These are phyloP conservation scores for Alces alces DNA, from an alignment of 2,113 vertebrate species.

Conservation along the genomic window DNA sequence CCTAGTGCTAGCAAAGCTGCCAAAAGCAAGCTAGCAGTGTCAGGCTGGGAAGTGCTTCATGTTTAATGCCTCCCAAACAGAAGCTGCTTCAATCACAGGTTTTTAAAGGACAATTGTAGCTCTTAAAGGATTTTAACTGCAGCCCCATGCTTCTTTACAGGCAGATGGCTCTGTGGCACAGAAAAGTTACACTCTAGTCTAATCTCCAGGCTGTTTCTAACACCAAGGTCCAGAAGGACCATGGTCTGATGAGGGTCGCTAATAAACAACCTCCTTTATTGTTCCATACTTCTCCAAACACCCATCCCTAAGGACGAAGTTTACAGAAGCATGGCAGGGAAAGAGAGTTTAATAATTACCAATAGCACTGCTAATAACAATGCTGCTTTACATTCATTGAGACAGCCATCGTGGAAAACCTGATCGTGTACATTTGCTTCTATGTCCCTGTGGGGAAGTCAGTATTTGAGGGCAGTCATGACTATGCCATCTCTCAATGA, in stretches of 20 bases:
- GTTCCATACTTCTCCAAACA: not conserved
- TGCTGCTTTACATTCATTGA: conserved; percentile 12
- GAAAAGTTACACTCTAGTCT: not conserved
- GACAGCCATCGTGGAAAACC: not conserved
- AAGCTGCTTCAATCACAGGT: conserved; percentile 11
- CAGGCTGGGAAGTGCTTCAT: not conserved
- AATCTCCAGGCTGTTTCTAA: not conserved
- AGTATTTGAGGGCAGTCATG: conserved; percentile 1
- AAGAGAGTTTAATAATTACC: conserved; percentile 55
- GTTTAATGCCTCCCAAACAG: conserved; percentile 21
- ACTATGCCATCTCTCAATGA: not conserved
- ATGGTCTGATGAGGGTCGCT: not conserved
- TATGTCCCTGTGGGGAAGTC: not conserved
- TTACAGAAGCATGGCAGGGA: conserved; percentile 9
- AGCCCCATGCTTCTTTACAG: not conserved
- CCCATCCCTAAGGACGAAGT: not conserved
- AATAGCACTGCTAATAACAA: conserved; percentile 40
- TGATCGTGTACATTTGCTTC: not conserved
- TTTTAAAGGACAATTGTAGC: not conserved
- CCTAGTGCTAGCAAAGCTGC: not conserved
- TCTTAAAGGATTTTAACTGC: not conserved
- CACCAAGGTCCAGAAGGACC: not conserved
- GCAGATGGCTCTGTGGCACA: not conserved
- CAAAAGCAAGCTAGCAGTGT: conserved; percentile 12
- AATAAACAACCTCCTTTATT: not conserved